Base-by-base conservation (phyloP, 2,888 invertebrate genomes). In the Cryptus viduatorius region DNA sequence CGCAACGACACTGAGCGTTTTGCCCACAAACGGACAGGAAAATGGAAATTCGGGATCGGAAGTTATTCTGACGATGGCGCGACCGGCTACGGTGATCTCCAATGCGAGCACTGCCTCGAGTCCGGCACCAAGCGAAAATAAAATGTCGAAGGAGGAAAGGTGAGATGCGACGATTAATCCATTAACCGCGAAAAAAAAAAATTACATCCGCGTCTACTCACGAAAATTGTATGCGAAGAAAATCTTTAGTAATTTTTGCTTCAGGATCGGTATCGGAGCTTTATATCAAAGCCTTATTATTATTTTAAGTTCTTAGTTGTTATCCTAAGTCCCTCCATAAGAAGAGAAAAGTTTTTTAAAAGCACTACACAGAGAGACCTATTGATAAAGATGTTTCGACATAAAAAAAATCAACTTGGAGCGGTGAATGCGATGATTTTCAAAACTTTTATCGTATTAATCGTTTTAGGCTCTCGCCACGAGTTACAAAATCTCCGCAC, bases 61-160 rank as follows among this genome's bases (percentile, higher is more conserved):
- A 91, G 95, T 96, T 8, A 96, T 96, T 88, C 94, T 95, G 76
- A 96, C 96, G 14, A 95, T 95, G 93, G 96, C 96, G 0, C 94
- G 96, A 82, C 96, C 96, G 4, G 96, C 95, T 10, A 96, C 96
- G 4, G 96, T 96, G 59, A 96, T 95, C 85, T 96, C 95, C 1
- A 95, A 95, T 88, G 94, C 96, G n/a, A 95, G 95, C 87, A 95
- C 95, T 12, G 95, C 95, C 31, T 94, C 93, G 80, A 95, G 95
- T 90, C 95, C 95, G 0, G 94, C 95, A 3, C 95, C 95, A 4
- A 94, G 94, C 86, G 95, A 95, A 87, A 95, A 95, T 87, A 95
- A 95, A 91, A 91, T 94, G 87, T 93, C 94, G 64, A 95, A 95
- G 89, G 95, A 96, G 87, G 95, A 95, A 87, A 94, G 95, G 94